A percentile compares a stretch with the other conserved stretches of the same genome.
phyloP scores from a whole-genome alignment of 1,140 invertebrate genomes.

The Cyclina sinensis region DNA sequence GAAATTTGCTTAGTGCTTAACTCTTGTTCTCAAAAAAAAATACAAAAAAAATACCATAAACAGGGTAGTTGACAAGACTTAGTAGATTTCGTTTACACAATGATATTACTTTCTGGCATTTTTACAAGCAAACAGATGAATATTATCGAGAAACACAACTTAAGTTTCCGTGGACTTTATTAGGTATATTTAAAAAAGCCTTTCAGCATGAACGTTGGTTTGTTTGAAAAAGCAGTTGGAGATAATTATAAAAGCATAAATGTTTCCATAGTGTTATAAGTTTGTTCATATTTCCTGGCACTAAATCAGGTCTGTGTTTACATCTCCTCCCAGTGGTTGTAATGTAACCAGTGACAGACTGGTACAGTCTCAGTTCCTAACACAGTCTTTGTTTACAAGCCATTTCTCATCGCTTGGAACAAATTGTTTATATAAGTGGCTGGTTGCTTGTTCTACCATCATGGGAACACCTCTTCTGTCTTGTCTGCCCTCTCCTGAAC shows the following conservation, averaged over 20 bases:
- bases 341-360: neutral
- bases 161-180: neutral
- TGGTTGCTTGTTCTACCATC: neutral
- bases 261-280: conserved; percentile 14
- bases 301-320: neutral
- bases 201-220: neutral
- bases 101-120: too few relatives aligned
- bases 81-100: too few relatives aligned
- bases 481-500: too few relatives aligned
- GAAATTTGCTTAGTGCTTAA: too few relatives aligned
- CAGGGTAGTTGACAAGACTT: too few relatives aligned
- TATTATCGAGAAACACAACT: neutral
- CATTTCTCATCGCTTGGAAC: neutral
- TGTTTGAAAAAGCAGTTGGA: conserved; percentile 1
- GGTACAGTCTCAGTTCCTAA: neutral
- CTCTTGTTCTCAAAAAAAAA: too few relatives aligned
- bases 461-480: too few relatives aligned
- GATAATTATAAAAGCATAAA: conserved; percentile 38
- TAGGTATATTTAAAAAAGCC: neutral
- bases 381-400: conserved; percentile 11
- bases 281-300: conserved; percentile 28
- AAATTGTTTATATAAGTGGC: conserved; percentile 31
- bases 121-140: too few relatives aligned
- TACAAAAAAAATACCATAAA: too few relatives aligned
- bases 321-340: neutral